Percentiles rank a stretch among this genome's conserved stretches.
Evolutionary conservation across 2,888 invertebrate species (phyloP).

Genomic region (Galeruca laticollis): DNA sequence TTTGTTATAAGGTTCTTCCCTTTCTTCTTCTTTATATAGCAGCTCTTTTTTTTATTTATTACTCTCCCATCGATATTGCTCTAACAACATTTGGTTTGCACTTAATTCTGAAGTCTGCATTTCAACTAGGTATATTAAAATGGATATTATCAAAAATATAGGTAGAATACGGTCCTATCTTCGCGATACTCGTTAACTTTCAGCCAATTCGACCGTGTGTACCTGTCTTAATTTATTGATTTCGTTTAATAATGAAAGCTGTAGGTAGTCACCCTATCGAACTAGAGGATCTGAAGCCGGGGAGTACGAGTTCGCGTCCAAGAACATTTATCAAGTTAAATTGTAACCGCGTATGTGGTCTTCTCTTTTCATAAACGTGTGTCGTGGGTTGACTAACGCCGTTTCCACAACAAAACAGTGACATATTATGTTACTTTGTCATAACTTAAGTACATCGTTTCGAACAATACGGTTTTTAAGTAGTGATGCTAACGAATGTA

Average conservation of each 20-base stretch:
- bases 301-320: slow-evolving; percentile 8
- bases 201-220: slow-evolving; percentile 23
- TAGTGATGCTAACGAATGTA: no score
- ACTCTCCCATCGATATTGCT: no score
- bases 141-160: no score
- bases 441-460: not conserved
- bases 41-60: no score
- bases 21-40: no score
- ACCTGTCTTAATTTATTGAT: slow-evolving; percentile 41
- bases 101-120: no score
- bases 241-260: slow-evolving; percentile 37
- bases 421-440: slow-evolving; percentile 9
- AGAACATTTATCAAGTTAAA: slow-evolving; percentile 20
- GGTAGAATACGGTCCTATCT: not conserved
- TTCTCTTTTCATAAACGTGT: not conserved
- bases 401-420: not conserved
- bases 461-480: not conserved
- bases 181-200: slow-evolving; percentile 20
- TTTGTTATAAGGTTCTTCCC: no score
- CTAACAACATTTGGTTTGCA: no score
- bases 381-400: not conserved
- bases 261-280: slow-evolving; percentile 39
- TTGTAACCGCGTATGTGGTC: slow-evolving; percentile 24
- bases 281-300: slow-evolving; percentile 13
- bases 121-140: no score